Percentiles rank a stretch among this genome's conserved stretches.
phyloP scores from a whole-genome alignment of 2,888 invertebrate genomes.

The Cryptophagus acutangulus region DNA sequence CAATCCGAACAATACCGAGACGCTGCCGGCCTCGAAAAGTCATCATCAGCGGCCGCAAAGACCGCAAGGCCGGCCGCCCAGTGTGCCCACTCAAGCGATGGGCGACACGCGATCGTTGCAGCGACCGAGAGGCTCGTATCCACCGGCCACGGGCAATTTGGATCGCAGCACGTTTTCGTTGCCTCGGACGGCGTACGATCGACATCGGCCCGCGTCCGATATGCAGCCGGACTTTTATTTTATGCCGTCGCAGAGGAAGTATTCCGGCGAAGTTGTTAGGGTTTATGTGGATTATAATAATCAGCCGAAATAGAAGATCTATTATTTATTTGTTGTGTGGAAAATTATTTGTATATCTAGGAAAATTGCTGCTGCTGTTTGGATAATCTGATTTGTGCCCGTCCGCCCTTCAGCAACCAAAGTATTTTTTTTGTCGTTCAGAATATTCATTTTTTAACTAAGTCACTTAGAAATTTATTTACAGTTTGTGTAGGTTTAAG shows the following conservation, averaged over 20 bases:
- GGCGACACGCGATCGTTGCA: conserved; percentile 61
- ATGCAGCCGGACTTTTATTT: conserved; percentile 87
- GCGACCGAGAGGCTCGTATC: conserved; percentile 47
- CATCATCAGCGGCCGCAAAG: conserved; percentile 25
- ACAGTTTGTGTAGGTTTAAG: no score
- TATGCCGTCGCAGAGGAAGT: conserved; percentile 91
- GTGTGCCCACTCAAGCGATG: conserved; percentile 20
- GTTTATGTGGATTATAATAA: conserved; percentile 80
- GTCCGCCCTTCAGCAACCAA: no score
- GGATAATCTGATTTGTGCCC: no score
- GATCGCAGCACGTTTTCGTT: conserved; percentile 71
- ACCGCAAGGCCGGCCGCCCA: conserved; percentile 42
- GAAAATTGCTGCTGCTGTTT: no score
- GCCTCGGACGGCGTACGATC: conserved; percentile 60
- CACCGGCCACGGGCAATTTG: conserved; percentile 40
- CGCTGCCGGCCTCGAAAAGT: conserved; percentile 31
- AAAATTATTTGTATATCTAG: no score
- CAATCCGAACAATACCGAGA: conserved; percentile 27
- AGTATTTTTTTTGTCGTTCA: no score
- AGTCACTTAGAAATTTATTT: no score
- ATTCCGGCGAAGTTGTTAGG: conserved; percentile 84
- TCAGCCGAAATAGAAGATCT: conserved; percentile 53
- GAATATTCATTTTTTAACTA: no score
- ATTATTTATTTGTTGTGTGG: neutral
- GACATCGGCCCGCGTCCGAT: conserved; percentile 39